Percentiles rank a stretch among this genome's conserved stretches.
Evolutionary conservation across 2,888 invertebrate genomes (phyloP).

Genomic region (Lepas anatifera): DNA sequence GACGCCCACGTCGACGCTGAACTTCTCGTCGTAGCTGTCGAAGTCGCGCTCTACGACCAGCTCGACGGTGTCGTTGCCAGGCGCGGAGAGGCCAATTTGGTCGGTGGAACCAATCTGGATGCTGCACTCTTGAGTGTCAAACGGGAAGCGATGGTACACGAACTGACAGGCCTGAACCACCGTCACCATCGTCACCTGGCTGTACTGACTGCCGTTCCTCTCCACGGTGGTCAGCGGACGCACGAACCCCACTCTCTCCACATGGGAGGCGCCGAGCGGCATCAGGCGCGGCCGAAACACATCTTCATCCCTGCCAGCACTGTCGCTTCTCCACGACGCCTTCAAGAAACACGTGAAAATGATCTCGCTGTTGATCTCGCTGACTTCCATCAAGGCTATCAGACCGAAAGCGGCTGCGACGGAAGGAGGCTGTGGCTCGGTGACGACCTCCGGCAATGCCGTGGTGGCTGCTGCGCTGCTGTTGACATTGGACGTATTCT

Average conservation of each 20-base stretch:
- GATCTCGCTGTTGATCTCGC: background rate
- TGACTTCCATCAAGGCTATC: background rate
- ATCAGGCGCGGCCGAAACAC: background rate
- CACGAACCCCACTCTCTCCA: background rate
- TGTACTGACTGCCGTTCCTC: background rate
- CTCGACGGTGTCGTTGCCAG: background rate
- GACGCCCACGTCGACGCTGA: background rate
- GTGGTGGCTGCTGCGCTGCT: too few species aligned
- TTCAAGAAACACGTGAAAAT: background rate
- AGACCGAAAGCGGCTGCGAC: background rate
- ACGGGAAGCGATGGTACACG: background rate
- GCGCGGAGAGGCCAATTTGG: background rate
- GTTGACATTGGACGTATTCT: too few species aligned
- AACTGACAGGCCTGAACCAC: background rate
- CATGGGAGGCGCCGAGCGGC: background rate
- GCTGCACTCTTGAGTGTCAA: background rate
- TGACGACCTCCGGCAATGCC: too few species aligned
- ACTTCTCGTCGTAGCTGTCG: background rate
- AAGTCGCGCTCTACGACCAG: background rate
- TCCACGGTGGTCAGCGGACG: background rate
- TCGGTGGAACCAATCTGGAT: background rate
- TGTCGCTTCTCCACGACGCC: background rate
- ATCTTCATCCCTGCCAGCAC: background rate
- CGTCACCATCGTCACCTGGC: background rate
- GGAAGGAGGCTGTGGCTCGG: background rate